These are phyloP conservation scores for Arge pagana DNA, from an alignment of 2,888 invertebrate species.

Conservation along the genomic window DNA sequence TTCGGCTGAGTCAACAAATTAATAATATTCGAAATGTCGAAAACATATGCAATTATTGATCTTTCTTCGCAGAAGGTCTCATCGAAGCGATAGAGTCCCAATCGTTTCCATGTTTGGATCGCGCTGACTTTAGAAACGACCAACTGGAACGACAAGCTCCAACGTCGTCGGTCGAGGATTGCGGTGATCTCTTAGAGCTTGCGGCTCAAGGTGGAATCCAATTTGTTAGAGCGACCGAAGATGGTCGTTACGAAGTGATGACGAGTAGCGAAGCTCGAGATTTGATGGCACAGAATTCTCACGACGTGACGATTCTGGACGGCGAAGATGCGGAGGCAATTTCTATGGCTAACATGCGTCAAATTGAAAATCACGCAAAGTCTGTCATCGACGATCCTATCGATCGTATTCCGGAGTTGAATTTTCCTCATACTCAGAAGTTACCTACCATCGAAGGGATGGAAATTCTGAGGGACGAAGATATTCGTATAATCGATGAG, in stretches of 20 bases:
- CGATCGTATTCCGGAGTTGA: conserved; percentile 49
- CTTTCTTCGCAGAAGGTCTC: conserved; percentile 5
- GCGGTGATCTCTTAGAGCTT: conserved; percentile 53
- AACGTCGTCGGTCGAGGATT: conserved; percentile 40
- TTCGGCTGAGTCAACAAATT: no score
- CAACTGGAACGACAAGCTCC: background rate
- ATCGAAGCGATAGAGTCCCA: conserved; percentile 11
- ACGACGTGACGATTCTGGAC: conserved; percentile 53
- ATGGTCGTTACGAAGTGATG: conserved; percentile 57
- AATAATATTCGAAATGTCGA: no score
- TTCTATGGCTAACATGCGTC: conserved; percentile 39
- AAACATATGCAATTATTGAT: background rate
- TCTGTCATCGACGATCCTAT: conserved; percentile 35
- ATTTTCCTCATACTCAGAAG: conserved; percentile 30
- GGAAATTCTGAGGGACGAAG: conserved; percentile 51
- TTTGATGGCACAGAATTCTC: conserved; percentile 55
- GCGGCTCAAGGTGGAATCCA: conserved; percentile 56
- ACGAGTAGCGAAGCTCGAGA: conserved; percentile 56
- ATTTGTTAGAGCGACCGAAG: conserved; percentile 56
- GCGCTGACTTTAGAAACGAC: background rate
- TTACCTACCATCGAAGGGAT: conserved; percentile 33
- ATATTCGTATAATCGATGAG: conserved; percentile 45
- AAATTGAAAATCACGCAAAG: background rate
- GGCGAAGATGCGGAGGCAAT: conserved; percentile 50
- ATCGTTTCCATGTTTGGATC: conserved; percentile 1